Evolutionary conservation across 2,888 invertebrate species (phyloP), one percentile per base, ranked within the genome.

Genomic region (Synergus umbraculus): DNA sequence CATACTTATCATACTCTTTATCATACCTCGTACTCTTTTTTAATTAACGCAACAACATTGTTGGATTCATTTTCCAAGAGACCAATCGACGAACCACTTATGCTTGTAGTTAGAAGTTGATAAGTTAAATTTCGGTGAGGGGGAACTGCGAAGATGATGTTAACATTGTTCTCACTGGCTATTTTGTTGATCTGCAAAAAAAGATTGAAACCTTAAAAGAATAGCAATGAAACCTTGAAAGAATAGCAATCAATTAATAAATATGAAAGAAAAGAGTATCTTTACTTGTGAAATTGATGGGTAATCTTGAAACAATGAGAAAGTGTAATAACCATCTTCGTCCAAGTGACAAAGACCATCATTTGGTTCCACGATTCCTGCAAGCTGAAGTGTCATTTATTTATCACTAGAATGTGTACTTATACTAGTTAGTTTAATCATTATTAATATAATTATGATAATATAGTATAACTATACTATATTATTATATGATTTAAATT

Each of bases 91-190:
- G 97, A 95, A 49, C 96, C 96, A 83, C 94, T 94, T 84, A 97
- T 95, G 76, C 94, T 93, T 10, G 64, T 41, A 29, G 87, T 88
- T 65, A 91, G 78, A 29, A 81, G 15, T 13, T 85, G 81, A 76
- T 91, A 90, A 29, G 84, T 86, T 22, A n/a, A 9, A 18, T 88
- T 87, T 46, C 91, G 86, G 81, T 92, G 91, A 29, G 90, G 85
- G 2, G 94, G 93, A 13, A 96, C 95, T 1, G 96, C 96, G 92
- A 97, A 97, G 86, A 97, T 96, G 60, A 97, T 93, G 90, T 95
- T 96, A 63, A 97, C 95, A 84, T 95, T 95, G 79, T 96, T 94
- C 85, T 96, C 94, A 54, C 93, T 93, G 1, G 96, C 95, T 54
- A 94, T 91, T 86, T 93, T 93, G 85, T 94, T 94, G 46, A 96